Evolutionary conservation across 2,113 vertebrate genomes (phyloP), one percentile per base, ranked within the genome.

Genomic region (Chamaetylas fuelleborni): DNA sequence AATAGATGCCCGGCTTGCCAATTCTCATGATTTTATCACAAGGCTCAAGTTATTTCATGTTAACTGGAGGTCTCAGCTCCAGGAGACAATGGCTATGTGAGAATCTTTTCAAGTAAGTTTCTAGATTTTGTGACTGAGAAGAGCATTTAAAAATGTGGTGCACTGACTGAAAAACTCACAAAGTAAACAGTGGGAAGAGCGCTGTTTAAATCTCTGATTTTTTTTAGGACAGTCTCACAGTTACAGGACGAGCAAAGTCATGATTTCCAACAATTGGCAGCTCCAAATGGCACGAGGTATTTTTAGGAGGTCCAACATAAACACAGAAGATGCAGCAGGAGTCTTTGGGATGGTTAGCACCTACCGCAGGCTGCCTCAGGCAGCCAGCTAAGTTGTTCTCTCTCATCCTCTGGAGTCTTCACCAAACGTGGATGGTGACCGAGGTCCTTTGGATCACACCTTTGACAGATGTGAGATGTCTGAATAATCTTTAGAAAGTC

Each of bases 11-110:
- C 4, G 3, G 47, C 79, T 74, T 97, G 94, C 83, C 94, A 94
- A 28, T 90, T 95, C 80, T 81, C 72, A 53, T 88, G 90, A 96
- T 96, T 79, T 93, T 97, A 97, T 96, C 92, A 18, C 76, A 71
- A 81, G 57, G 40, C 72, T 92, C 93, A 90, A 95, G 90, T 95
- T 94, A 53, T 61, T 95, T 94, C 92, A 90, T 92, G 96, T 96
- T 94, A 71, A 69, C 57, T 88, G 6, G 4, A 78, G 53, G 85
- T 88, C 72, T 47, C 62, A 34, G 74, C 92, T 96, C 57, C 73
- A 33, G 78, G 61, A 95, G 80, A 74, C 65, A 51, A 34, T 76
- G 53, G 81, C 84, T 92, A 31, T 19, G 9, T 76, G 86, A 64
- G 66, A 93, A 61, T 51, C 53, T 90, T 89, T 64, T 40, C 38